Conservation (phyloP, 2,888 invertebrate species). For the Nasonovia ribisnigri region DNA sequence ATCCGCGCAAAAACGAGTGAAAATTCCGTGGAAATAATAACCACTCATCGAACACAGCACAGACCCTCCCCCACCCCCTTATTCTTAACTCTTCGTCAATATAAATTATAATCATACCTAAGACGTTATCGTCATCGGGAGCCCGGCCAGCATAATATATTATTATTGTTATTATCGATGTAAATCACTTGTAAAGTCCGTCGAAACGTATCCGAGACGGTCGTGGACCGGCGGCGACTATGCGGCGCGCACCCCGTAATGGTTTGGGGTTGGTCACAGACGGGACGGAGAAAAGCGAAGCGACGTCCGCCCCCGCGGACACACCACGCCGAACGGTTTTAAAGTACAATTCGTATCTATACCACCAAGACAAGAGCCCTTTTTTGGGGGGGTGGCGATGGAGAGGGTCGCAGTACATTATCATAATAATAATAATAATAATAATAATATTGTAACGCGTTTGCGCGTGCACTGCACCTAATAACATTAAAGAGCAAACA, state of each 20-base stretch:
- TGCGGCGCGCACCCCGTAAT: not conserved
- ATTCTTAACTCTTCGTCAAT: not conserved
- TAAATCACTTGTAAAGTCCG: not conserved
- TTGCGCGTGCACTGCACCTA: not conserved
- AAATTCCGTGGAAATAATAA: not conserved
- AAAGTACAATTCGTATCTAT: not conserved
- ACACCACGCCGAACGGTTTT: not conserved
- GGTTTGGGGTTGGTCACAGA: conserved; percentile 24
- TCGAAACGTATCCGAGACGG: not conserved
- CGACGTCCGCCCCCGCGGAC: not conserved
- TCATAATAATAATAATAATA: not conserved
- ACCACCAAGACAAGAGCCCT: not conserved
- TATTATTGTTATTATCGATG: not conserved
- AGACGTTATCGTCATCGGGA: not conserved
- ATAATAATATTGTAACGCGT: not conserved
- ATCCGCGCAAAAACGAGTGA: not conserved
- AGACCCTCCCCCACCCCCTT: too few species aligned
- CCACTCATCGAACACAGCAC: not conserved
- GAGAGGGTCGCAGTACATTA: not conserved
- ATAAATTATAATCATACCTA: not conserved
- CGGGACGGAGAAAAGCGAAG: not conserved
- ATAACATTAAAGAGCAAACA: not conserved
- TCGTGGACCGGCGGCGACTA: not conserved
- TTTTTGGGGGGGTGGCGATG: too few species aligned
- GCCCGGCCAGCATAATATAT: not conserved